Base-by-base conservation (phyloP, 2,797 vertebrate species). In the Pterois miles region DNA sequence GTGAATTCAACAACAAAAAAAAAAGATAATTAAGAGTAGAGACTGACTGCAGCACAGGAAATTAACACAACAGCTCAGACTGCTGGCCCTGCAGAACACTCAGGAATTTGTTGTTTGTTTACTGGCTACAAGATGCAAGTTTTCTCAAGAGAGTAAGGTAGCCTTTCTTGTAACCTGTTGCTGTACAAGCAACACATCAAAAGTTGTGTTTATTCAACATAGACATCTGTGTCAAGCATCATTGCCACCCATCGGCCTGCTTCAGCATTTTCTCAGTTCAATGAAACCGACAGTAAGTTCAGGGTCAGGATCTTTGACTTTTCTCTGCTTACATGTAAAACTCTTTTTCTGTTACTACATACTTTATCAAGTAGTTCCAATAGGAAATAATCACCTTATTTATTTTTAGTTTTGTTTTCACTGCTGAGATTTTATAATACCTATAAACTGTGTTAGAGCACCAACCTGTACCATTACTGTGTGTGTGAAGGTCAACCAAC, bases 241-340 rank as follows among this genome's bases (percentile, higher is more conserved):
- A 3, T 23, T 34, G 18, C 34, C 0, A 22, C 22, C 1, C 23
- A 67, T 65, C 27, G 56, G 6, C 58, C 36, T 59, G 43, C 70
- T 77, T 38, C 54, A 74, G 64, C 43, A 14, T 56, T 78, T 33
- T 63, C 27, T 48, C 2, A 52, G 34, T n/a, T 50, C 38, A 71
- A 36, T 33, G 48, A n/a, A 57, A 66, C 60, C 10, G 2, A 65
- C 34, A 31, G 22, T 29, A 13, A 71, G 31, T n/a, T n/a, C n/a
- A n/a, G n/a, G n/a, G n/a, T n/a, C n/a, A n/a, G n/a, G n/a, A n/a
- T n/a, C n/a, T 57, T 0, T 43, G 20, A 38, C 40, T 79, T 36
- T 25, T 78, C 52, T 64, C n/a, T 80, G 69, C 0, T 43, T 43
- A 0, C 16, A 8, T 43, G 40, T 43, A 9, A 74, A 66, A 52